Evolutionary conservation across 2,888 invertebrate species (phyloP), one percentile per base, ranked within the genome.

Genomic region (Hartigia nigra): DNA sequence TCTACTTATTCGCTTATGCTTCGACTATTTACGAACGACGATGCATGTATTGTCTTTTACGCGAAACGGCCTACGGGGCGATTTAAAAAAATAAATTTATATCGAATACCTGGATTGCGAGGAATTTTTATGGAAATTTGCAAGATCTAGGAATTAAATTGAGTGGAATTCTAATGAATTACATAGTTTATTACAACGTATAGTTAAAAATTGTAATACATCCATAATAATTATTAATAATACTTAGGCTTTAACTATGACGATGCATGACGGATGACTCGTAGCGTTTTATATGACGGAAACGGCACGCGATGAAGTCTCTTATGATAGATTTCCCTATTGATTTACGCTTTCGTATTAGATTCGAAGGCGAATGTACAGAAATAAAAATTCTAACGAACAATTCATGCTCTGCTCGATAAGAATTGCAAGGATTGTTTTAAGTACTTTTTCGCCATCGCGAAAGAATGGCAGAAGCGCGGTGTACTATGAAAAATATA

Each of bases 181-280:
- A 74, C 37, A 31, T 14, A 72, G 31, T 35, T 77, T 74, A 77
- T 55, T 72, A 31, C 34, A 74, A 31, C n/a, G 34, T 32, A 34
- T 79, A 76, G 78, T 76, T 79, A 79, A 76, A 79, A 79, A 87
- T 87, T 87, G 85, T 87, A 85, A 86, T 86, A 84, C 82, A 84
- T 84, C 79, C 83, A 76, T 79, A 82, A 37, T 81, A 79, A 78
- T 82, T 82, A 78, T 80, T 79, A 81, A 83, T 77, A 84, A 74
- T 82, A 79, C 77, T 78, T 83, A 87, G 77, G 36, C 69, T 76
- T 69, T 23, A 76, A 77, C 74, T 77, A 72, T 80, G 37, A 55
- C 39, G 23, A 55, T 23, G 39, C 39, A 55, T 23, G 39, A 55
- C 14, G 23, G 9, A 55, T 23, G 39, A 55, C 39, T 39, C 39